Evolutionary conservation across 2,797 vertebrate species (phyloP).

Genomic region (Syngnathus acus): DNA sequence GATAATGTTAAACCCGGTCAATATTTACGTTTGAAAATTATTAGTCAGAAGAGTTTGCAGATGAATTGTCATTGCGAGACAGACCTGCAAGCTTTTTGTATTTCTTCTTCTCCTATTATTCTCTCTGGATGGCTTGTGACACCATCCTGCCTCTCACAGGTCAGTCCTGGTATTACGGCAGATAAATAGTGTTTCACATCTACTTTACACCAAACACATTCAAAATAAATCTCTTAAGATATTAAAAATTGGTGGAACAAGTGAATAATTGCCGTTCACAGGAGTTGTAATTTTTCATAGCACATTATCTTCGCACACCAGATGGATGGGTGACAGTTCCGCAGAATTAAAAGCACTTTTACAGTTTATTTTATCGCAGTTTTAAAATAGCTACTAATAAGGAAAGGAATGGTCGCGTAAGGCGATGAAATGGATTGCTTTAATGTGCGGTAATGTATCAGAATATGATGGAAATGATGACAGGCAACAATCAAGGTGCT

Average conservation of each 20-base stretch:
- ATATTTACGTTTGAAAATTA: too few species aligned
- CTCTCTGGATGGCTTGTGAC: too few species aligned
- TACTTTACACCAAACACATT: too few species aligned
- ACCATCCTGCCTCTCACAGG: too few species aligned
- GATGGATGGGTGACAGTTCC: slow-evolving; percentile 73
- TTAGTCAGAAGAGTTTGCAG: too few species aligned
- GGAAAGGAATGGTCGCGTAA: not conserved
- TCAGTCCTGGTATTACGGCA: too few species aligned
- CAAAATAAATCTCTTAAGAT: slow-evolving; percentile 13
- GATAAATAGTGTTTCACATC: too few species aligned
- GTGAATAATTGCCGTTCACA: slow-evolving; percentile 52
- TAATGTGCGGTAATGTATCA: slow-evolving; percentile 48
- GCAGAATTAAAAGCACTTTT: not conserved
- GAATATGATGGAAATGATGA: slow-evolving; percentile 67
- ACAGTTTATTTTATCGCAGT: not conserved
- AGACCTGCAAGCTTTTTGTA: too few species aligned
- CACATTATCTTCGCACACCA: slow-evolving; percentile 59
- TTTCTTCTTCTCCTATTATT: too few species aligned
- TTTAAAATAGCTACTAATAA: not conserved
- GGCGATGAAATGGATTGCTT: not conserved
- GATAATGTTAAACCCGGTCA: too few species aligned
- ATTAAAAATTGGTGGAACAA: slow-evolving; percentile 54
- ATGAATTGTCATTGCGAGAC: too few species aligned
- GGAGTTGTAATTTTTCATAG: slow-evolving; percentile 64
- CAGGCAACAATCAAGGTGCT: slow-evolving; percentile 81